Evolutionary conservation across 2,888 invertebrate species (phyloP), one percentile per base, ranked within the genome.

Genomic region (Sisyra nigra): DNA sequence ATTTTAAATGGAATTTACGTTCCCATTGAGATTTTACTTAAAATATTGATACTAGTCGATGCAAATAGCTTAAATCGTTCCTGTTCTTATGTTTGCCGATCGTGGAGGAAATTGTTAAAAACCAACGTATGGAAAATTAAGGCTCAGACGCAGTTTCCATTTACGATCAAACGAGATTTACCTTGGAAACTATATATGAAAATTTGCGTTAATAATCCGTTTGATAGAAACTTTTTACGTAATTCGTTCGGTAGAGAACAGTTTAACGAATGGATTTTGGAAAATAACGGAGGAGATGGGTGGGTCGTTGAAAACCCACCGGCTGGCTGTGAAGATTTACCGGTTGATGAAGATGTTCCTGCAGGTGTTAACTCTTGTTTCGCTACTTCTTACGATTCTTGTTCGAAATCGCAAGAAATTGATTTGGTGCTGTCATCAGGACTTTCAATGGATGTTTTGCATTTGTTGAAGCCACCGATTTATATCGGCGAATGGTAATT

Each of bases 221-320:
- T 70, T 44, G 57, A 59, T 36, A 60, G 51, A 29, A 72, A 72
- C 54, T 51, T 72, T 11, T 39, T 73, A 29, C 62, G 59, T 50
- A 72, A 73, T 57, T 61, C 64, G 44, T 68, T 65, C 46, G 72
- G 71, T 1, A 51, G 63, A 53, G 41, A 61, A 1, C 52, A 57
- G 1, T 54, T 58, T 3, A 54, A 56, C 13, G 42, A 65, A 47
- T 72, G 72, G 72, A 44, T 42, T 11, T 49, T 66, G 29, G 15
- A 56, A 2, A 47, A 46, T 2, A 57, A 62, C 48, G 60, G 59
- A 13, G 70, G 69, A 3, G 55, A 68, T 54, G 52, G 55, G 14
- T 71, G 69, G 62, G 52, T 3, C 41, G 56, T 71, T 10, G 72
- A 73, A 55, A 49, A 56, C 47, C 60, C 63, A 24, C 71, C 72